phyloP scores from a whole-genome alignment of 64 coral and sea anemone genomes.

The Exaiptasia diaphana region DNA sequence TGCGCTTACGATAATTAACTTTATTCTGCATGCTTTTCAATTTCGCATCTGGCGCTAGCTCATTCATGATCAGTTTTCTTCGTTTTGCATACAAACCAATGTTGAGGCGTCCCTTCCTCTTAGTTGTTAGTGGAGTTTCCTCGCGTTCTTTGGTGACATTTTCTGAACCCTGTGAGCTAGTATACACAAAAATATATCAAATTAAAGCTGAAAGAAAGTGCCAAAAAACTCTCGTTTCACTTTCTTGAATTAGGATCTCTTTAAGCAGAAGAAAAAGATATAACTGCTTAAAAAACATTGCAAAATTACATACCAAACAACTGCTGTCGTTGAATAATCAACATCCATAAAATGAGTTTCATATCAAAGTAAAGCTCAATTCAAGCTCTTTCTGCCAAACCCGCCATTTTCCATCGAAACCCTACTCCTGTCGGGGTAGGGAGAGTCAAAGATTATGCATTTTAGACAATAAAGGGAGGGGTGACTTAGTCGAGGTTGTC shows the following conservation, averaged over 20 bases:
- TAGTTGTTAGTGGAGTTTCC: not conserved
- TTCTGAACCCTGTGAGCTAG: not conserved
- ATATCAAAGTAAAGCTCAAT: too few species aligned
- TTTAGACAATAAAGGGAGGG: too few species aligned
- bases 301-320: too few species aligned
- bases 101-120: slow-evolving; percentile 11
- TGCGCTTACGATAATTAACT: not conserved
- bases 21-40: slow-evolving; percentile 9
- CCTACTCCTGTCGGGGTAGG: too few species aligned
- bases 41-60: slow-evolving; percentile 14
- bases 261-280: too few species aligned
- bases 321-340: too few species aligned
- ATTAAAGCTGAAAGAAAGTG: not conserved
- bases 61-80: slow-evolving; percentile 15
- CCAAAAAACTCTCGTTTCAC: slow-evolving; percentile 12
- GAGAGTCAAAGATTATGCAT: too few species aligned
- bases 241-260: not conserved
- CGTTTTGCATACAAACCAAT: slow-evolving; percentile 18
- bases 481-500: too few species aligned
- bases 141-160: not conserved
- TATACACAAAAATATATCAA: slow-evolving; percentile 13
- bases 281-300: too few species aligned
- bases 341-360: too few species aligned
- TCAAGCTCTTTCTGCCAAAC: too few species aligned
- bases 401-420: too few species aligned